Base-by-base conservation (phyloP, 23 tunicate species). In the Phallusia fumigata region DNA sequence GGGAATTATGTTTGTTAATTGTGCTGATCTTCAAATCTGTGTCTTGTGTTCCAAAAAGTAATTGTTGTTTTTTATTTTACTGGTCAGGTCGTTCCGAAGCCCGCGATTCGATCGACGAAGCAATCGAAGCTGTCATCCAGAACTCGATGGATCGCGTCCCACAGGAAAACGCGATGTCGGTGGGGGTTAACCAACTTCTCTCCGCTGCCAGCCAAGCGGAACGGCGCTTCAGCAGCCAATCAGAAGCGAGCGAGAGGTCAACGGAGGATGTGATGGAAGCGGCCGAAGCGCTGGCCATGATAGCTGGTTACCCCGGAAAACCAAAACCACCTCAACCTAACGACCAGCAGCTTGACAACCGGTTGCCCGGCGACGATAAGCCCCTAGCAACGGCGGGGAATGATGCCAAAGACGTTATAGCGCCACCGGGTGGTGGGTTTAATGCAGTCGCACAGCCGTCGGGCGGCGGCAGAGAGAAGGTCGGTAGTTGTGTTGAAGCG, bases 231-330 rank as follows among this genome's bases (percentile, higher is more conserved):
- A 79, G 81, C 73, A 84, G 88, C 82, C 76, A 84, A 76, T 84
- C 82, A 53, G 88, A 76, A 19, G 52, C 26, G 32, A 76, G 85
- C 77, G 85, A 81, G 24, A 35, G 53, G 6, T 81, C 83, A 34
- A 79, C 87, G 44, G 85, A 90, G 0, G 90, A 91, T 69, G 85
- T 78, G 18, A 82, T 86, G 82, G 90, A 82, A 72, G 96, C 96
- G 0, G 96, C 96, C 12, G 89, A 91, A 82, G 86, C 89, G 3
- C 81, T 91, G 3, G 90, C 96, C 35, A 83, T 91, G 90, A 36
- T 91, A 19, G 90, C 96, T 32, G 52, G 49, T 28, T 69, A 40
- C 86, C 83, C 52, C 36, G 32, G 34, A 69, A 83, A 75, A 31
- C 86, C 19, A 18, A 34, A 75, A 19, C 44, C 72, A 31, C n/a